Conservation (phyloP, 2,888 invertebrate genomes). For the Ligdia adustata region DNA sequence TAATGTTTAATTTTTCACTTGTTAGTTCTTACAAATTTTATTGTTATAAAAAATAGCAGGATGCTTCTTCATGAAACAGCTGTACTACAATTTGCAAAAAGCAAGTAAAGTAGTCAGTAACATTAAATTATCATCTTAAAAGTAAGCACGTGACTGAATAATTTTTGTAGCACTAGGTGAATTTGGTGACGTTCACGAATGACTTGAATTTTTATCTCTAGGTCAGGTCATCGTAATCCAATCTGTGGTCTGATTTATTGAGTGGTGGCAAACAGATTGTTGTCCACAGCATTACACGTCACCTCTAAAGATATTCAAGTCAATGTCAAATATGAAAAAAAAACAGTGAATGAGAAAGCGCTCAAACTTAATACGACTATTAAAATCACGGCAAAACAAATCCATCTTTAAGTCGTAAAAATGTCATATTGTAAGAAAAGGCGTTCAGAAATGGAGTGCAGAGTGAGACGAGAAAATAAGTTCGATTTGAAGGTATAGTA, state of each 20-base stretch:
- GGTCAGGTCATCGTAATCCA: constrained; percentile 40
- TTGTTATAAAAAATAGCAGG: too few relatives aligned
- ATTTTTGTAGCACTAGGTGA: constrained; percentile 30
- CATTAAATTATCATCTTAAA: not conserved
- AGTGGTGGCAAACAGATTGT: constrained; percentile 5
- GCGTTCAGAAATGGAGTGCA: constrained; percentile 49
- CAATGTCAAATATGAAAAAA: constrained; percentile 30
- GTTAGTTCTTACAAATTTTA: too few relatives aligned
- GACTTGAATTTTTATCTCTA: constrained; percentile 39
- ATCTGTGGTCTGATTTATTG: constrained; percentile 34
- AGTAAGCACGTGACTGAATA: constrained; percentile 12
- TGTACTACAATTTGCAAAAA: too few relatives aligned
- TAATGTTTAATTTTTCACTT: too few relatives aligned
- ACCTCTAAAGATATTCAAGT: constrained; percentile 16
- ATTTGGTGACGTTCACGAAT: constrained; percentile 40
- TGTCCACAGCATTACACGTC: constrained; percentile 6
- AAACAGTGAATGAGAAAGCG: constrained; percentile 18
- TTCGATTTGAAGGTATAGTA: constrained; percentile 54
- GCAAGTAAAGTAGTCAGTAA: too few relatives aligned
- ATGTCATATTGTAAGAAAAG: constrained; percentile 50
- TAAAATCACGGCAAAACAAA: constrained; percentile 47
- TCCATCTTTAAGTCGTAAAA: constrained; percentile 52
- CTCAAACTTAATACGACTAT: constrained; percentile 38
- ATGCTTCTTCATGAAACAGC: too few relatives aligned
- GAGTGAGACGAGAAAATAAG: constrained; percentile 56